phyloP scores from a whole-genome alignment of 92 coral and sea anemone species.

The Muricea muricata region DNA sequence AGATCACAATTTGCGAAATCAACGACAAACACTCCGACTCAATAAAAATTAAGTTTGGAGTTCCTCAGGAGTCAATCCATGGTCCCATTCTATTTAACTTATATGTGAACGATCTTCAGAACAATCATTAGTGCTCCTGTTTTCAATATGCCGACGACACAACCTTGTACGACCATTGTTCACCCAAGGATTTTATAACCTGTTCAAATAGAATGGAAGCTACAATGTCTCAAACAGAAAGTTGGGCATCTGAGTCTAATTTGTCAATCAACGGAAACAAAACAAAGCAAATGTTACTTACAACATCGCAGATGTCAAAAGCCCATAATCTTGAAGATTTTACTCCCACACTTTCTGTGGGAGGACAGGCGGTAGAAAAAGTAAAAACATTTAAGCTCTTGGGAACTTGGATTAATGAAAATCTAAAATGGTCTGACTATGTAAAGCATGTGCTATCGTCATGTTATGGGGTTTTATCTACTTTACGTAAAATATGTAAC shows the following conservation, averaged over 20 bases:
- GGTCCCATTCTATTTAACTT: not conserved
- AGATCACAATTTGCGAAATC: slow-evolving; percentile 44
- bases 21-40: slow-evolving; percentile 52
- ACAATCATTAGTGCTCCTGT: not conserved
- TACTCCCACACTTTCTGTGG: not conserved
- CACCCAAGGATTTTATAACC: too few relatives aligned
- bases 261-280: too few relatives aligned
- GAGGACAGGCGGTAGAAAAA: not conserved
- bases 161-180: not conserved
- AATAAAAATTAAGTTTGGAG: slow-evolving; percentile 18
- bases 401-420: not conserved
- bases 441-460: too few relatives aligned
- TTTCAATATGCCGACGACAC: not conserved
- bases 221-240: too few relatives aligned
- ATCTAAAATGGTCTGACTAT: not conserved
- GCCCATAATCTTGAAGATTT: not conserved
- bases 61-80: not conserved
- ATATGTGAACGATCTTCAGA: not conserved
- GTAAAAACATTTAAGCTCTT: not conserved
- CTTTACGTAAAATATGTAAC: too few relatives aligned
- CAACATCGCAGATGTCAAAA: slow-evolving; percentile 7
- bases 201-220: too few relatives aligned
- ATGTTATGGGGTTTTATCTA: too few relatives aligned
- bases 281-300: slow-evolving; percentile 5
- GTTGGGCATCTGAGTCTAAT: too few relatives aligned